A percentile compares a stretch with the other conserved stretches of the same genome.
Evolutionary conservation across 2,888 invertebrate species (phyloP).

Genomic region (Mycalesis mineus): DNA sequence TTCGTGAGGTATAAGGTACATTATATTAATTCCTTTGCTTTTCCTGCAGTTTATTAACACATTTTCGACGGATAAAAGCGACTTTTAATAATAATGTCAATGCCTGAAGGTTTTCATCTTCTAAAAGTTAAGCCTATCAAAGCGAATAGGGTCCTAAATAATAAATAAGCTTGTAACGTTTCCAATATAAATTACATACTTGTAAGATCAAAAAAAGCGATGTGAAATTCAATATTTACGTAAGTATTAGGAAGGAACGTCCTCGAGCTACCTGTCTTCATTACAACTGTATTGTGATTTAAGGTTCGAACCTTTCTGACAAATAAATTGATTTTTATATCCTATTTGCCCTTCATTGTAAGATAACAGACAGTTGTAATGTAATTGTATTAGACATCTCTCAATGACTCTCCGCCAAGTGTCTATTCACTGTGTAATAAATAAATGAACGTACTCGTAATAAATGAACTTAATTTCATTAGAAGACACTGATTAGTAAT

Average conservation of each 20-base stretch:
- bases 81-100: no score
- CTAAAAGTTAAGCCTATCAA: no score
- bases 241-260: neutral
- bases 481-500: no score
- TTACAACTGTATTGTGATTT: slow-evolving; percentile 14
- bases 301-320: slow-evolving; percentile 3
- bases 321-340: slow-evolving; percentile 8
- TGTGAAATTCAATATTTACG: slow-evolving; percentile 11
- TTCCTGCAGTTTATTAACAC: no score
- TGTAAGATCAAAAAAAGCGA: neutral
- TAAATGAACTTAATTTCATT: no score
- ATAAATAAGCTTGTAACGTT: neutral
- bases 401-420: no score
- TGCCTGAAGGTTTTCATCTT: no score
- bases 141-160: neutral
- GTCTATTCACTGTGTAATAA: no score
- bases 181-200: neutral
- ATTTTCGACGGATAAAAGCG: no score
- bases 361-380: neutral
- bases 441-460: no score
- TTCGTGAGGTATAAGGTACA: no score
- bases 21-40: no score
- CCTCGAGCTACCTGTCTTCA: slow-evolving; percentile 9
- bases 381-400: neutral
- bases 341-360: neutral